Base-by-base conservation (phyloP, 2,797 vertebrate genomes). In the Anableps anableps region DNA sequence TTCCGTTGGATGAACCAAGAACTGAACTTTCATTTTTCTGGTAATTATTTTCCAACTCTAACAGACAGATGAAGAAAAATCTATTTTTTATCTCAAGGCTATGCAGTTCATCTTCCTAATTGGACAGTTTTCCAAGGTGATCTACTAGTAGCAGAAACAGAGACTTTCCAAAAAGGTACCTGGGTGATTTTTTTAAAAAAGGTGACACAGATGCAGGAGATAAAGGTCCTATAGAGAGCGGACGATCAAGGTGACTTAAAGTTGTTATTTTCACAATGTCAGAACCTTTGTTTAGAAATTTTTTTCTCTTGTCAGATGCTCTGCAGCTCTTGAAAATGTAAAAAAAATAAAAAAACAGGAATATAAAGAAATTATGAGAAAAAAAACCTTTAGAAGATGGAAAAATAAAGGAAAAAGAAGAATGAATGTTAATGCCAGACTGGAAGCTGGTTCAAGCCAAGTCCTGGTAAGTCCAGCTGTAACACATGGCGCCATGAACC, bases 401-500 rank as follows among this genome's bases (percentile, higher is more conserved):
- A n/a, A 11, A 14, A 58, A 58, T 10, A n/a, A 58, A n/a, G 11
- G 13, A n/a, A 29, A 11, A 29, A 55, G 5, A 55, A 58, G 11
- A 70, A 70, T 45, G 41, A 14, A n/a, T 41, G 38, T 41, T 41
- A 26, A 68, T 68, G 21, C 9, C 36, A 68, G 64, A 2, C 38
- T 41, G 64, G 64, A 41, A 68, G 23, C 10, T 13, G 36, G 36
- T 26, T 68, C 23, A 62, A 34, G n/a, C n/a, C n/a, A 83, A 74
- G 68, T 51, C 68, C 23, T 21, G 1, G 68, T 79, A 55, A 76
- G 80, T 81, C 78, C 79, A 1, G 73, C 88, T 77, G 76, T 10
- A 85, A 88, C 88, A 89, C 88, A 90, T 84, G 85, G 83, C 80
- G 26, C 84, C 51, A 74, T 66, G 78, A 79, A 76, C 26, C 13